These are phyloP conservation scores for Acleris emargana DNA, from an alignment of 2,888 invertebrate species.

Conservation along the genomic window DNA sequence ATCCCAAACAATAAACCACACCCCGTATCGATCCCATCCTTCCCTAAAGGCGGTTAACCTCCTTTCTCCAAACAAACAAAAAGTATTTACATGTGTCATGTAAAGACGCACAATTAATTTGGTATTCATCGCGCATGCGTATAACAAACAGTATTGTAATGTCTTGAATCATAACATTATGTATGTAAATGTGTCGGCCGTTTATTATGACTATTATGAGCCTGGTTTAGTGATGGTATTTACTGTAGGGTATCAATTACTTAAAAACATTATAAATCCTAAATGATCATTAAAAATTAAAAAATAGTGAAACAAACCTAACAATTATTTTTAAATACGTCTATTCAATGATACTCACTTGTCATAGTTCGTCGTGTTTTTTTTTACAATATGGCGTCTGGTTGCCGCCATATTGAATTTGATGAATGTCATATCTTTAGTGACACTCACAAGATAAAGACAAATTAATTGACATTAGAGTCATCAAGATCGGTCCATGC, in stretches of 20 bases:
- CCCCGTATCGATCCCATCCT: background rate
- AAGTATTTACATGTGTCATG: slow-evolving; percentile 44
- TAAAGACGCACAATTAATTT: slow-evolving; percentile 46
- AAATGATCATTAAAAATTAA: no score
- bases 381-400: no score
- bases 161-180: slow-evolving; percentile 65
- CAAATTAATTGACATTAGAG: no score
- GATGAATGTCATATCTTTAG: no score
- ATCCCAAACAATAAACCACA: background rate
- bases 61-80: slow-evolving; percentile 32
- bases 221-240: slow-evolving; percentile 43
- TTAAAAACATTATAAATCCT: no score
- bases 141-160: slow-evolving; percentile 66
- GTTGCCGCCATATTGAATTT: no score
- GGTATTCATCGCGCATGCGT: slow-evolving; percentile 54
- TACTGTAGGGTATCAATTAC: slow-evolving; percentile 9
- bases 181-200: slow-evolving; percentile 57
- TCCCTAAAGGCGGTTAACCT: background rate
- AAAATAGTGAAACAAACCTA: no score
- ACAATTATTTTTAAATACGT: no score
- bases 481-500: no score
- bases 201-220: slow-evolving; percentile 55
- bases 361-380: no score
- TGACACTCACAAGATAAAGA: no score
- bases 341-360: no score